phyloP scores from a whole-genome alignment of 2,888 invertebrate genomes.

The Salpingus planirostris region DNA sequence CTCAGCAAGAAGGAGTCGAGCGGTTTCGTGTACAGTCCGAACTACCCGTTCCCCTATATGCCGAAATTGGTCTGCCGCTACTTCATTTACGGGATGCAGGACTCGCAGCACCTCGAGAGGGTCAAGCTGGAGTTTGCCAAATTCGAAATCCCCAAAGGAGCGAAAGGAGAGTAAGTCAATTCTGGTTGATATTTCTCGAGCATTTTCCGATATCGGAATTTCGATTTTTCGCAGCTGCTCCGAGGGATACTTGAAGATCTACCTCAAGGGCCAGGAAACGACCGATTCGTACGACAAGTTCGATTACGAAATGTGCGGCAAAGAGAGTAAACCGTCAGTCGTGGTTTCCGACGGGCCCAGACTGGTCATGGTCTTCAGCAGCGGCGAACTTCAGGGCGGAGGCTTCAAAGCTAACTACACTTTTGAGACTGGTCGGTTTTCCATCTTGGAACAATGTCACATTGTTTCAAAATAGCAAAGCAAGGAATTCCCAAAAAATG shows the following conservation, averaged over 20 bases:
- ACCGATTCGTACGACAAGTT: slow-evolving; percentile 90
- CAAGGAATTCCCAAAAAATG: too few relatives aligned
- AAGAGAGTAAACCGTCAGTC: slow-evolving; percentile 62
- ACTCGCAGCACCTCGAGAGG: slow-evolving; percentile 90
- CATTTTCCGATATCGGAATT: slow-evolving; percentile 1
- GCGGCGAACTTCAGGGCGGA: slow-evolving; percentile 80
- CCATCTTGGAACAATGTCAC: too few relatives aligned
- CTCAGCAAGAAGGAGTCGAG: slow-evolving; percentile 87
- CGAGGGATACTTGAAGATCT: slow-evolving; percentile 85
- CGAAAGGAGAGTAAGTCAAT: slow-evolving; percentile 69
- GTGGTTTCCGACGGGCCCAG: slow-evolving; percentile 87
- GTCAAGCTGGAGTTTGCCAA: slow-evolving; percentile 80
- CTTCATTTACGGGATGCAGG: slow-evolving; percentile 97
- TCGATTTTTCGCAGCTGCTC: slow-evolving; percentile 54
- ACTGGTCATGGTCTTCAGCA: slow-evolving; percentile 90
- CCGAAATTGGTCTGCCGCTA: slow-evolving; percentile 95
- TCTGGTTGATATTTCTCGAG: slow-evolving; percentile 11
- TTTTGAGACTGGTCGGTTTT: slow-evolving; percentile 64
- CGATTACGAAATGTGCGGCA: slow-evolving; percentile 87
- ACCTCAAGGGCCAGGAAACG: slow-evolving; percentile 85
- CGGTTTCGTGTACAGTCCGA: slow-evolving; percentile 91
- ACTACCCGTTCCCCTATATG: slow-evolving; percentile 92
- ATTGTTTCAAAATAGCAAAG: too few relatives aligned
- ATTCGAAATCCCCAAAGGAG: slow-evolving; percentile 84
- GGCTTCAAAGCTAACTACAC: slow-evolving; percentile 86